Evolutionary conservation across 2,888 invertebrate genomes (phyloP), one percentile per base, ranked within the genome.

Genomic region (Folsomia candida): DNA sequence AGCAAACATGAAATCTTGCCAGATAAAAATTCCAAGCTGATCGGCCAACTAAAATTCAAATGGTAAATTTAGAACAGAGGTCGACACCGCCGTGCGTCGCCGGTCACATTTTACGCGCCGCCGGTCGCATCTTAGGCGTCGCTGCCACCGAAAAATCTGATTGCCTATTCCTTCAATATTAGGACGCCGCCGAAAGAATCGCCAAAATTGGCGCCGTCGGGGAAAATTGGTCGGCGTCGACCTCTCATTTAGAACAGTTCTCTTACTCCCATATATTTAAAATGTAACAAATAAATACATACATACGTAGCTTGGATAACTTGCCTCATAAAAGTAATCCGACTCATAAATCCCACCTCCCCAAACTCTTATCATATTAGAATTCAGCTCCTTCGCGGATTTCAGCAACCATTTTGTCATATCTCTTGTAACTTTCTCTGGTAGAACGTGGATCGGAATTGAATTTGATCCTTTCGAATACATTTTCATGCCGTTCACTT

Each of bases 381-480:
- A 86, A 81, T 86, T 82, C 6, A 84, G 83, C 57, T 82, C 82
- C 27, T 81, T 81, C 1, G 84, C 84, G 0, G 85, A 84, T 58
- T 81, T 74, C 2, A 86, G 79, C 11, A 85, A 80, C 77, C 81
- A 79, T 51, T 81, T 76, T 0, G 84, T 76, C 60, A 82, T 80
- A 20, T 81, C 81, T 18, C 71, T 70, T 1, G 83, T 83, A 1
- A 84, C 81, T 64, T 81, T 75, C 72, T 84, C 84, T 61, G 82
- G 83, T 67, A 86, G 83, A 61, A 83, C 83, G 76, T 85, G 84
- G 0, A 85, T 83, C 1, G 86, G 86, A 65, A 86, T 85, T 83
- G 85, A 85, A 81, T 86, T 86, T 47, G 85, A 83, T 2, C 86
- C 86, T 79, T 87, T 87, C 68, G 86, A 81, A 78, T 86, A 87